phyloP scores from a whole-genome alignment of 2,888 invertebrate genomes.

The Cataglyphis cursor region DNA sequence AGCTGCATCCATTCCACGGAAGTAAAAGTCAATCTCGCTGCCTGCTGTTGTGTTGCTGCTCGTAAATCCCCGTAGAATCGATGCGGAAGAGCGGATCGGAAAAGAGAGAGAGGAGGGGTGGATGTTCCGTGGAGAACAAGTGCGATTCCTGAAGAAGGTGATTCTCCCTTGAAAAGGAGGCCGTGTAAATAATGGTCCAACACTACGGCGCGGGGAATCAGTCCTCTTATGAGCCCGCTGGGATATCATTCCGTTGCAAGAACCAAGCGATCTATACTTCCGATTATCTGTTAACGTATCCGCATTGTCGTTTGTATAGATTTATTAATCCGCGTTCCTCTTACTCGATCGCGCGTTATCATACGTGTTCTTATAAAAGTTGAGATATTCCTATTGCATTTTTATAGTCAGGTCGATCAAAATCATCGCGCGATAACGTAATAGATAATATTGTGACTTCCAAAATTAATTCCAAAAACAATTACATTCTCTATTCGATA shows the following conservation, averaged over 20 bases:
- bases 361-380: neutral
- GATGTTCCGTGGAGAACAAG: constrained; percentile 56
- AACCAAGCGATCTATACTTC: constrained; percentile 52
- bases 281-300: constrained; percentile 62
- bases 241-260: constrained; percentile 57
- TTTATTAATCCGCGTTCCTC: neutral
- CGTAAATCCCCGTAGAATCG: constrained; percentile 70
- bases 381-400: neutral
- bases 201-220: constrained; percentile 42
- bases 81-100: constrained; percentile 6
- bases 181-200: constrained; percentile 73
- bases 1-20: constrained; percentile 40
- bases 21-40: constrained; percentile 68
- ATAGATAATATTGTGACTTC: neutral
- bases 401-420: neutral
- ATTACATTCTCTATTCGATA: neutral
- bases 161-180: constrained; percentile 66
- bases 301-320: neutral
- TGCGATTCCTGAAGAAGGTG: constrained; percentile 60
- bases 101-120: neutral
- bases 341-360: neutral
- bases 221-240: constrained; percentile 67
- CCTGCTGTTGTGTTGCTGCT: constrained; percentile 49
- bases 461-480: neutral
- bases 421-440: neutral